Percentiles rank a stretch among this genome's conserved stretches.
Conservation (phyloP, 2,113 vertebrate genomes). For the Archocentrus centrarchus region DNA sequence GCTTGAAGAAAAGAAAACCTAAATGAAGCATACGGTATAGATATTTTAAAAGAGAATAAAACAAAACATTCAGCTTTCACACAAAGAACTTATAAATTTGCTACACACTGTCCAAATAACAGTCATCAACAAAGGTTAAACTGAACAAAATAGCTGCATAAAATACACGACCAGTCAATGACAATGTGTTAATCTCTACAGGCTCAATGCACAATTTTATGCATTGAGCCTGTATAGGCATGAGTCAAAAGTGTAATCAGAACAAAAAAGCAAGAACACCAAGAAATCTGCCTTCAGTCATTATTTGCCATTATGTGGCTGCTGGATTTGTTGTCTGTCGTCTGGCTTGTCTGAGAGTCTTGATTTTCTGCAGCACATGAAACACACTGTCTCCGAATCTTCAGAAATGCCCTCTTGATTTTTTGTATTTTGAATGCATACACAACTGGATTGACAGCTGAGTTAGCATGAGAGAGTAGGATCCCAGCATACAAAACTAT, state of each 20-base stretch:
- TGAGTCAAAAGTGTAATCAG: background rate
- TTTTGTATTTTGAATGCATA: slow-evolving; percentile 89
- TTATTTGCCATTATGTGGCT: slow-evolving; percentile 17
- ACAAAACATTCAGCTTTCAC: background rate
- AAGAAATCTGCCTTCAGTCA: background rate
- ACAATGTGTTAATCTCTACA: background rate
- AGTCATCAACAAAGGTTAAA: no score
- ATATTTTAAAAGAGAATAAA: background rate
- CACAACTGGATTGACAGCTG: slow-evolving; percentile 88
- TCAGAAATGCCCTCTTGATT: slow-evolving; percentile 81
- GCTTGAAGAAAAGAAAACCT: background rate
- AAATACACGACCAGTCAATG: background rate
- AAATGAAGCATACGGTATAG: background rate
- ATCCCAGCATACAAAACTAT: slow-evolving; percentile 75
- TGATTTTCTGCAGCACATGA: slow-evolving; percentile 27
- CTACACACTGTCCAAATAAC: no score
- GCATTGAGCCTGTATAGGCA: no score
- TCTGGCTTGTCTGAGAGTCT: slow-evolving; percentile 31
- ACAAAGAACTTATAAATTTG: background rate
- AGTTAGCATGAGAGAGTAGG: slow-evolving; percentile 87
- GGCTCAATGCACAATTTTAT: no score
- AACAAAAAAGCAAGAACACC: background rate
- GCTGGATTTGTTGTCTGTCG: slow-evolving; percentile 47
- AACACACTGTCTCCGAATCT: slow-evolving; percentile 67
- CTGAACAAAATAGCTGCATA: no score